Base-by-base conservation (phyloP, 2,113 vertebrate genomes). In the Clarias magur region DNA sequence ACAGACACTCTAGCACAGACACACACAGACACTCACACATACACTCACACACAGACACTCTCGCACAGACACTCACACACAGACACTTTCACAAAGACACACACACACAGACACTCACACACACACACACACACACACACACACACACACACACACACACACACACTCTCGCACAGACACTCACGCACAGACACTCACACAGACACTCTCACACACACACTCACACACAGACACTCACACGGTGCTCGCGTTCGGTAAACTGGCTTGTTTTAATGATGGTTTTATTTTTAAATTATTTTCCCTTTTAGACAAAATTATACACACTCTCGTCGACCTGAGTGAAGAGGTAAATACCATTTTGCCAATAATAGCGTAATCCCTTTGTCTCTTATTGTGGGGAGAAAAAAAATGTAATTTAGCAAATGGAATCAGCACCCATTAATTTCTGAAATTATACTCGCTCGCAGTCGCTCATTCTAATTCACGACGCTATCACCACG, bases 391-490 rank as follows among this genome's bases (percentile, higher is more conserved):
- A 78, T 57, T 79, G 48, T 73, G 80, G 30, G 19, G 16, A 48
- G n/a, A 82, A 88, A 89, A 34, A 89, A 88, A 85, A 76, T 34
- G 79, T 85, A 85, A 90, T 90, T 90, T 90, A 81, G 78, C 89
- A 90, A 90, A 85, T 89, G 84, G 87, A 86, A 83, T 87, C 87
- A 68, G 86, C 56, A n/a, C 54, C 78, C 84, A 91, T 89, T 90
- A 86, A 90, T 84, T 90, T 87, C 23, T 59, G 88, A 90, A 88
- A 89, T 89, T 88, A 90, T 85, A 70, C 85, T 60, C 73, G 38
- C 79, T 83, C 84, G 76, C 82, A 85, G 70, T 88, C 87, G 30
- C 90, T 89, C 79, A 90, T 89, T 91, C 85, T 88, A 80, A 91
- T 90, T 90, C 87, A 89, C 80, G 76, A 82, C 84, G 82, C 85